These are phyloP conservation scores for Volucella zonaria DNA, from an alignment of 2,888 invertebrate species.

Conservation along the genomic window DNA sequence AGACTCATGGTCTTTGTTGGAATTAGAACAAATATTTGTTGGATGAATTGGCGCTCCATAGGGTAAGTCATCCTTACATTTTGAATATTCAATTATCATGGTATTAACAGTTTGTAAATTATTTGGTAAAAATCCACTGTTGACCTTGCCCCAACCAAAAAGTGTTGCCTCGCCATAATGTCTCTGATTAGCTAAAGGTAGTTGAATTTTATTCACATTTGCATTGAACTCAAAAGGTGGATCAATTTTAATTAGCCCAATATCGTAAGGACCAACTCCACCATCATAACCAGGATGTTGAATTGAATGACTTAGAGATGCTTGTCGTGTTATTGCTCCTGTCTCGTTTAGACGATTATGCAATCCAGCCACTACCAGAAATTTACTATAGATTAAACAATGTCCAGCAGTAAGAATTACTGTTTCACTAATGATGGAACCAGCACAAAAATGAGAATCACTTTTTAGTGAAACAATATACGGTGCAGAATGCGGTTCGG, in stretches of 20 bases:
- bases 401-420: slow-evolving; percentile 82
- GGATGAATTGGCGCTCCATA: slow-evolving; percentile 76
- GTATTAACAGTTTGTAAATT: slow-evolving; percentile 79
- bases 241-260: slow-evolving; percentile 83
- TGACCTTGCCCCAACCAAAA: slow-evolving; percentile 83
- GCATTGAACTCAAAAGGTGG: slow-evolving; percentile 78
- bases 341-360: slow-evolving; percentile 78
- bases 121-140: slow-evolving; percentile 75
- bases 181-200: slow-evolving; percentile 79
- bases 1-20: slow-evolving; percentile 77
- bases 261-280: slow-evolving; percentile 83
- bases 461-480: slow-evolving; percentile 82
- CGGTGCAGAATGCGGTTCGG: slow-evolving; percentile 81
- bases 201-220: slow-evolving; percentile 79
- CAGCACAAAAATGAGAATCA: slow-evolving; percentile 82
- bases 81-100: slow-evolving; percentile 76
- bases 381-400: slow-evolving; percentile 78
- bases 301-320: slow-evolving; percentile 77
- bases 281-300: slow-evolving; percentile 80
- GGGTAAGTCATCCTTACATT: slow-evolving; percentile 76
- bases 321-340: slow-evolving; percentile 76
- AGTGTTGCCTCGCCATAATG: slow-evolving; percentile 79
- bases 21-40: slow-evolving; percentile 83
- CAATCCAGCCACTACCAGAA: slow-evolving; percentile 81
- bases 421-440: slow-evolving; percentile 80